phyloP scores from a whole-genome alignment of 2,888 invertebrate genomes.

The Amblyteles armatorius region DNA sequence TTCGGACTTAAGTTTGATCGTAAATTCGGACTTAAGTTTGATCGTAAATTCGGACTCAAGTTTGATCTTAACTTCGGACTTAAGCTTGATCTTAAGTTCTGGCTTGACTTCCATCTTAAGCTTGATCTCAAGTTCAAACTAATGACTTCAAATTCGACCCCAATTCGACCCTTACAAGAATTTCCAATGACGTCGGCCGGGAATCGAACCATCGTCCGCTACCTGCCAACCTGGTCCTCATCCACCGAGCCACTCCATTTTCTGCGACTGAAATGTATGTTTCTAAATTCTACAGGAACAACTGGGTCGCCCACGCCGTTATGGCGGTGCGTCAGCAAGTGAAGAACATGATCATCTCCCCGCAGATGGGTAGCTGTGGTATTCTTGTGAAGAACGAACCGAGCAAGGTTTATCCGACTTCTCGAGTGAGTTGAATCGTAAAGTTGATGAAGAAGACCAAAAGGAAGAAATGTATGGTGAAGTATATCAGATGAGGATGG shows the following conservation, averaged over 20 bases:
- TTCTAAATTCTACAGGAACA: constrained; percentile 63
- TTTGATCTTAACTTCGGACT: too few relatives aligned
- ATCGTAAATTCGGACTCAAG: too few relatives aligned
- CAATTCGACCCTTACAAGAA: too few relatives aligned
- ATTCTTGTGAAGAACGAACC: constrained; percentile 74
- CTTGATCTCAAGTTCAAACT: too few relatives aligned
- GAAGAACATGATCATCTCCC: constrained; percentile 71
- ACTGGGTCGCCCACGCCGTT: constrained; percentile 39
- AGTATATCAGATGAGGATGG: background rate
- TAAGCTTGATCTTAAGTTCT: too few relatives aligned
- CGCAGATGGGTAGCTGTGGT: constrained; percentile 78
- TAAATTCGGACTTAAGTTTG: too few relatives aligned
- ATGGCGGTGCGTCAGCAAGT: constrained; percentile 72
- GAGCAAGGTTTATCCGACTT: constrained; percentile 77
- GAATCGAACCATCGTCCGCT: too few relatives aligned
- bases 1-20: too few relatives aligned
- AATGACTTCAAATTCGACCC: too few relatives aligned
- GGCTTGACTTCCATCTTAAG: too few relatives aligned
- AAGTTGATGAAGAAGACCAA: background rate
- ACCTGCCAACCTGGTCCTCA: too few relatives aligned
- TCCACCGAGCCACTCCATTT: background rate
- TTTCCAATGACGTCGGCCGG: too few relatives aligned
- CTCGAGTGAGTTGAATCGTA: constrained; percentile 73
- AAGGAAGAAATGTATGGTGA: background rate
- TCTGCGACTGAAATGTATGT: background rate